Evolutionary conservation across 37 sponge, comb jelly and placozoan genomes (phyloP).

Genomic region (Beroe forskalii): DNA sequence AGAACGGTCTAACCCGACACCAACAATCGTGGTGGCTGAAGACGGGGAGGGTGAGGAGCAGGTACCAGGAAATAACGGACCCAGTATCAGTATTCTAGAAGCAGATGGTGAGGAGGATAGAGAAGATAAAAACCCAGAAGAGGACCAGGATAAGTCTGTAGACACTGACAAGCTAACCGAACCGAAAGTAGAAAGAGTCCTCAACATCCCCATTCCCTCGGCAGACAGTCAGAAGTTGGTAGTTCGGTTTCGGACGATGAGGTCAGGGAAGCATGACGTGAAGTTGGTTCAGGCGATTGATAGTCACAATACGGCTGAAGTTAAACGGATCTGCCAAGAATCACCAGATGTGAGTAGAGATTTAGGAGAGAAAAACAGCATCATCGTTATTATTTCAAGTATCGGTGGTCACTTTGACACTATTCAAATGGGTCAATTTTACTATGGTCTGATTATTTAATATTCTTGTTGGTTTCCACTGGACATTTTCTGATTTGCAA

Average conservation of each 20-base stretch:
- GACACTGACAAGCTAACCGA: neutral
- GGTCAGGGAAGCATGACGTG: slow-evolving; percentile 37
- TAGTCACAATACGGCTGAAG: slow-evolving; percentile 18
- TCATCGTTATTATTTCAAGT: too few species aligned
- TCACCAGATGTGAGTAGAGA: slow-evolving; percentile 29
- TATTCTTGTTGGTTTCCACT: too few species aligned
- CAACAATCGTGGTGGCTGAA: neutral
- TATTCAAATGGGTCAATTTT: too few species aligned
- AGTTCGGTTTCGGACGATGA: neutral
- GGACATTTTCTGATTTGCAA: too few species aligned
- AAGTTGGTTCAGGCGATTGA: slow-evolving; percentile 34
- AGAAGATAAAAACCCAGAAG: neutral
- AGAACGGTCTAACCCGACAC: neutral
- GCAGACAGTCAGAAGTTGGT: neutral
- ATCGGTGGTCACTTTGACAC: too few species aligned
- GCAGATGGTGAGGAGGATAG: too few species aligned
- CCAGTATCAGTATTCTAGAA: neutral
- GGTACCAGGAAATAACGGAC: neutral
- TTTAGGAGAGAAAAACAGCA: too few species aligned
- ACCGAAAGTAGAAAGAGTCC: neutral
- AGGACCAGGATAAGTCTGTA: neutral
- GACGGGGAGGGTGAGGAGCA: neutral
- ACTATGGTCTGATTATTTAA: too few species aligned
- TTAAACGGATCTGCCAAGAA: neutral
- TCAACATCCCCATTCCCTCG: neutral